Base-by-base conservation (phyloP, 2,113 vertebrate genomes). In the Ctenodactylus gundi region DNA sequence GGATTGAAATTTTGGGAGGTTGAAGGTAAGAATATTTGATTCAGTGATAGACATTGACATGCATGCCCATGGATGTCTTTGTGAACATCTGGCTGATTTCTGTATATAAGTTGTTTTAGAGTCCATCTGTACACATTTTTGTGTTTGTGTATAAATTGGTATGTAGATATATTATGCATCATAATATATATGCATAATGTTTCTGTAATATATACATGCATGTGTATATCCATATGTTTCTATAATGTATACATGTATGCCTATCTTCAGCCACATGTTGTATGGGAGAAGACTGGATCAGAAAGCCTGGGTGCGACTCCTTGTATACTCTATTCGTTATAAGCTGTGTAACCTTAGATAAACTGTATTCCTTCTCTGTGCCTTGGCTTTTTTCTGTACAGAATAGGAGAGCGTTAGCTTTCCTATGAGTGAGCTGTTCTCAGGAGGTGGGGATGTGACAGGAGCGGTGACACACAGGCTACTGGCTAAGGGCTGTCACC, bases 21-120 rank as follows among this genome's bases (percentile, higher is more conserved):
- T 77, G 57, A 58, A 83, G 46, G 29, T 44, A 83, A 81, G 49
- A 85, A 41, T 55, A 23, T 60, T 67, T 91, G 57, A 8, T 72
- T 39, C 41, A 57, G 17, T n/a, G 39, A 10, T 57, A 70, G 44
- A 83, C 29, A 75, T 75, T 58, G 53, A 20, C 67, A 11, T 41
- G 21, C 41, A 7, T 58, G 20, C 67, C 27, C 77, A 0, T 70
- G 20, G 5, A 2, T 90, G 25, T 78, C 41, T 68, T 6, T 67
- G 29, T 77, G 3, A 34, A n/a, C 39, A 23, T 65, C 34, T 91
- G 2, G 23, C 34, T 64, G 20, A 36, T 85, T 46, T 80, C 11
- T 75, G 3, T 67, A 8, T 36, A 23, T 14, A 57, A 7, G 15
- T 27, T 76, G 39, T 57, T 39, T 58, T 51, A 58, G 36, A 57